Conservation (phyloP, 2,888 invertebrate species). For the Lycaena phlaeas region DNA sequence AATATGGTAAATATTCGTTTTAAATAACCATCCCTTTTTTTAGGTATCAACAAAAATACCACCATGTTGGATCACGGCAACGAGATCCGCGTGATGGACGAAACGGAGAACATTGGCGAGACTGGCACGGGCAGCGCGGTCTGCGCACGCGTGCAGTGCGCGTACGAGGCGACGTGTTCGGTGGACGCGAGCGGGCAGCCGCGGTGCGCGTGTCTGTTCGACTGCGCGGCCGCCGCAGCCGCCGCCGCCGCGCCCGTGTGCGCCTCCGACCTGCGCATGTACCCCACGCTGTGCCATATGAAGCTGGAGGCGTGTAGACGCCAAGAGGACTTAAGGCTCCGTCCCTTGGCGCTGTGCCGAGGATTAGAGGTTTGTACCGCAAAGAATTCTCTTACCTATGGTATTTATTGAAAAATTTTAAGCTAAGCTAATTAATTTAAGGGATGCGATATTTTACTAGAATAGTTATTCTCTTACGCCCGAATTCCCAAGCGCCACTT, state of each 20-base stretch:
- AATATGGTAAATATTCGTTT: too few species aligned
- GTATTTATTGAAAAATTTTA: too few species aligned
- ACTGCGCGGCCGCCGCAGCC: slow-evolving; percentile 76
- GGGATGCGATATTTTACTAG: too few species aligned
- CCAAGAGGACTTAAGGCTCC: slow-evolving; percentile 82
- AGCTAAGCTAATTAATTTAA: too few species aligned
- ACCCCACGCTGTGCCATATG: slow-evolving; percentile 88
- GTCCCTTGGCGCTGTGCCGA: slow-evolving; percentile 86
- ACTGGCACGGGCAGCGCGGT: slow-evolving; percentile 72
- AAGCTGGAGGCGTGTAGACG: slow-evolving; percentile 87
- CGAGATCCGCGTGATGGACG: slow-evolving; percentile 45
- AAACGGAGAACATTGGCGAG: slow-evolving; percentile 43
- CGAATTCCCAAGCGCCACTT: too few species aligned
- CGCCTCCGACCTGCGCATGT: slow-evolving; percentile 85
- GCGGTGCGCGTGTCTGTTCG: slow-evolving; percentile 84
- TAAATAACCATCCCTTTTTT: too few species aligned
- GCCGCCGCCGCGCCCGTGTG: slow-evolving; percentile 78
- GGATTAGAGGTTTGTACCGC: slow-evolving; percentile 81
- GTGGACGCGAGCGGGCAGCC: slow-evolving; percentile 77
- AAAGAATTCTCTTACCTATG: not conserved
- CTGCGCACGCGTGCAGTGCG: slow-evolving; percentile 87
- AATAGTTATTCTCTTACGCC: too few species aligned
- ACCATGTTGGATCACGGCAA: slow-evolving; percentile 43
- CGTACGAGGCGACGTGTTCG: slow-evolving; percentile 89
- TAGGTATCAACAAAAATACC: slow-evolving; percentile 42